These are phyloP conservation scores for Aeoliscus strigatus DNA, from an alignment of 2,797 vertebrate genomes.

Conservation along the genomic window DNA sequence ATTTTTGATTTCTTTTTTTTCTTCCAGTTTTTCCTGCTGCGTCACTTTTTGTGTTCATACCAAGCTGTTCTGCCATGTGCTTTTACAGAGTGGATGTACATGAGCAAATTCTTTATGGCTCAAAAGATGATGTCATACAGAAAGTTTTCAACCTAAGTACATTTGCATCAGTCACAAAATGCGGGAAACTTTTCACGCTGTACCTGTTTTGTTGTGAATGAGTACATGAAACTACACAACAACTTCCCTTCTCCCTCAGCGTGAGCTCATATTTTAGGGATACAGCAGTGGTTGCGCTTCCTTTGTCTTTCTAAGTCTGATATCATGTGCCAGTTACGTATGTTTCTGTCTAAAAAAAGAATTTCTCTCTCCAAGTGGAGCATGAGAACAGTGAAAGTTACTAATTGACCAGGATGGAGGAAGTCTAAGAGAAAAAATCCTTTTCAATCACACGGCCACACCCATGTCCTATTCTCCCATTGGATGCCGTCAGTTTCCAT, in stretches of 20 bases:
- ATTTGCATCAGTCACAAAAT: too few relatives aligned
- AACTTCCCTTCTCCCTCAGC: not conserved
- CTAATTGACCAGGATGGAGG: constrained; percentile 47
- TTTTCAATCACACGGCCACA: constrained; percentile 44
- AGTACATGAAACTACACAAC: not conserved
- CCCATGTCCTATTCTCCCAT: constrained; percentile 36
- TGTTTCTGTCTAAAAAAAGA: constrained; percentile 24
- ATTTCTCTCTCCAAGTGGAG: constrained; percentile 1
- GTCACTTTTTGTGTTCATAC: not conserved
- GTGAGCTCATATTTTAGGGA: not conserved
- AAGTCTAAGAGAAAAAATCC: constrained; percentile 11
- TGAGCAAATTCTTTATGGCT: not conserved
- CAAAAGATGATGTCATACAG: too few relatives aligned
- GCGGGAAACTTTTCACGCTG: too few relatives aligned
- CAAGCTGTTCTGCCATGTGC: not conserved
- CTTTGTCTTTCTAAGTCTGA: not conserved
- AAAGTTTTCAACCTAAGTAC: too few relatives aligned
- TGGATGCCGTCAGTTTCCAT: constrained; percentile 62
- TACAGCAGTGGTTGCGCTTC: not conserved
- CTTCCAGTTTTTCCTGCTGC: not conserved
- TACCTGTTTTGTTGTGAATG: too few relatives aligned
- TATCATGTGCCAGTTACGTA: constrained; percentile 19
- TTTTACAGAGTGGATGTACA: constrained; percentile 9
- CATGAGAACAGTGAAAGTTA: constrained; percentile 40
- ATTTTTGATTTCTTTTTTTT: not conserved